Conservation (phyloP, 2,888 invertebrate species). For the Cryptophagus acutangulus region DNA sequence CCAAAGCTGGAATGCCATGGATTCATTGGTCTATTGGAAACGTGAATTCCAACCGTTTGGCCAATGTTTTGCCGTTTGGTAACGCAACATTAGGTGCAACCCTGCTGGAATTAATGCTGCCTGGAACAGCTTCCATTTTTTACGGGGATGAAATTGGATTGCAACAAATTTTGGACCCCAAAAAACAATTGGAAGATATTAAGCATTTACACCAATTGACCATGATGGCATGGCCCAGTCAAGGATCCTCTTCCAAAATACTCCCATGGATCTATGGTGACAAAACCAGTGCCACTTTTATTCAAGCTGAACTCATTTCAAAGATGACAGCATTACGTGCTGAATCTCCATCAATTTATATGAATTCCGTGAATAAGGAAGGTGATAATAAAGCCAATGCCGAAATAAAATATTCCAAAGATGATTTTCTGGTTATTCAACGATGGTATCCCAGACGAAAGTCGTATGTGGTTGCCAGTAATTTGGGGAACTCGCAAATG, state of each 20-base stretch:
- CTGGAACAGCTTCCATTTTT: conserved; percentile 82
- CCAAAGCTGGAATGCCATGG: conserved; percentile 64
- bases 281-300: conserved; percentile 50
- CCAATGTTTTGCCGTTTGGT: conserved; percentile 51
- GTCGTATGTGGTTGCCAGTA: conserved; percentile 70
- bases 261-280: conserved; percentile 63
- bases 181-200: conserved; percentile 56
- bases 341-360: conserved; percentile 67
- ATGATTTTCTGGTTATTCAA: conserved; percentile 65
- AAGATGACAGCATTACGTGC: conserved; percentile 58
- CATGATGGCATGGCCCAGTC: conserved; percentile 62
- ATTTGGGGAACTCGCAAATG: conserved; percentile 59
- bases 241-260: conserved; percentile 48
- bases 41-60: conserved; percentile 57
- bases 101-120: conserved; percentile 74
- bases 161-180: conserved; percentile 54
- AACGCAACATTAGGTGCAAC: conserved; percentile 66
- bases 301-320: conserved; percentile 54
- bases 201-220: conserved; percentile 63
- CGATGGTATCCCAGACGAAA: conserved; percentile 75
- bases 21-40: conserved; percentile 75
- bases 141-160: conserved; percentile 89
- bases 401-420: conserved; percentile 60
- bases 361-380: conserved; percentile 65
- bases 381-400: conserved; percentile 61